phyloP scores from a whole-genome alignment of 2,797 vertebrate genomes.

The Bucorvus abyssinicus region DNA sequence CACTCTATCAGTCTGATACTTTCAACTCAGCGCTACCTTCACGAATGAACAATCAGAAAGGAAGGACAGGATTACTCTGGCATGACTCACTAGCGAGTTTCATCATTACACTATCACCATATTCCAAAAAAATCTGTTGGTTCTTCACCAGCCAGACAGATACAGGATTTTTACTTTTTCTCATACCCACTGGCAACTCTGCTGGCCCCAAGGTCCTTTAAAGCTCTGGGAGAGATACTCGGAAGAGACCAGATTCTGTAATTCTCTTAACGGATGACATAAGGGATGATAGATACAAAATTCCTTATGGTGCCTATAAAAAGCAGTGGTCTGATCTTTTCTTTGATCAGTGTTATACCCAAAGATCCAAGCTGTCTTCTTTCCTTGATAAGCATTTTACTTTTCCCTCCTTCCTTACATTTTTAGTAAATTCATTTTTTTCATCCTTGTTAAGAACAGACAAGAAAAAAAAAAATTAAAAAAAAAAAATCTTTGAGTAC shows the following conservation, averaged over 20 bases:
- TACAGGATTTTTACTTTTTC: not conserved
- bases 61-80: not conserved
- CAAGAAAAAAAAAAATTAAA: not conserved
- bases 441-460: not conserved
- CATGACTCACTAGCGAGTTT: not conserved
- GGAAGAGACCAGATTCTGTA: not conserved
- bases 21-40: not conserved
- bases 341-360: not conserved
- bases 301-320: not conserved
- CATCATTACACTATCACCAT: not conserved
- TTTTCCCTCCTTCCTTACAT: not conserved
- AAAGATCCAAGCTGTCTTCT: not conserved
- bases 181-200: not conserved
- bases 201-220: not conserved
- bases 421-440: not conserved
- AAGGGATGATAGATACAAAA: not conserved
- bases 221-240: not conserved
- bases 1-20: not conserved
- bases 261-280: not conserved
- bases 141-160: not conserved
- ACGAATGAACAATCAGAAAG: not conserved
- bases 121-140: not conserved
- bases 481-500: not conserved
- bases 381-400: not conserved
- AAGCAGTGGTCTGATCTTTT: not conserved